Base-by-base conservation (phyloP, 2,113 vertebrate genomes). In the Pteruthius melanotis region DNA sequence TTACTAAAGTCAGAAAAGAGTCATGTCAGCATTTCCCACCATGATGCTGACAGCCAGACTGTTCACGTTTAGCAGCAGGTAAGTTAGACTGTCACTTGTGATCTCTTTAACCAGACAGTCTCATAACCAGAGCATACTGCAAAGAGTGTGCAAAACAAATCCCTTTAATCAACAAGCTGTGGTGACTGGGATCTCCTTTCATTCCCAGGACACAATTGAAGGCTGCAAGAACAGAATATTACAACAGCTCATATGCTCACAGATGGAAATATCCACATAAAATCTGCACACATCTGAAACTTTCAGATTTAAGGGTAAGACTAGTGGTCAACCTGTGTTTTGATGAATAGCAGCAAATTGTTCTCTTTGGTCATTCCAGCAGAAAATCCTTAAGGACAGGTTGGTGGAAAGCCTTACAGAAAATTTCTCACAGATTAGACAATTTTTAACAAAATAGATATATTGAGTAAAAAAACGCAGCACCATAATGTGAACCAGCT, bases 1-100 rank as follows among this genome's bases (percentile, higher is more conserved):
- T 71, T 96, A 91, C 63, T 95, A 77, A 95, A 97, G 89, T 96
- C 90, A 95, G 87, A 97, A 96, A 96, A 93, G 64, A 91, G 77
- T 94, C 76, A 93, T 74, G 70, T 96, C 94, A 97, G 90, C 95
- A 87, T 93, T 97, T 95, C 79, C 95, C 85, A 83, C 82, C 6
- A 2, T 94, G 95, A 91, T 96, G 84, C 94, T 96, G 97, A 86
- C 94, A 97, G 92, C 66, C 91, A 97, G 95, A 86, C 69, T 90
- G 50, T 91, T 96, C 90, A 61, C 88, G 49, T 95, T 94, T 82
- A 69, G 45, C 47, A 53, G 76, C 86, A 95, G 60, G 68, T 95
- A 61, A 92, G 9, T 39, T 88, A 92, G 63, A 82, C 27, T 72
- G 89, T 90, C 42, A 68, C 65, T 74, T 90, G 40, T 24, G 93